Percentiles rank a stretch among this genome's conserved stretches.
Conservation (phyloP, 2,888 invertebrate species). For the Teleiodes luculella region DNA sequence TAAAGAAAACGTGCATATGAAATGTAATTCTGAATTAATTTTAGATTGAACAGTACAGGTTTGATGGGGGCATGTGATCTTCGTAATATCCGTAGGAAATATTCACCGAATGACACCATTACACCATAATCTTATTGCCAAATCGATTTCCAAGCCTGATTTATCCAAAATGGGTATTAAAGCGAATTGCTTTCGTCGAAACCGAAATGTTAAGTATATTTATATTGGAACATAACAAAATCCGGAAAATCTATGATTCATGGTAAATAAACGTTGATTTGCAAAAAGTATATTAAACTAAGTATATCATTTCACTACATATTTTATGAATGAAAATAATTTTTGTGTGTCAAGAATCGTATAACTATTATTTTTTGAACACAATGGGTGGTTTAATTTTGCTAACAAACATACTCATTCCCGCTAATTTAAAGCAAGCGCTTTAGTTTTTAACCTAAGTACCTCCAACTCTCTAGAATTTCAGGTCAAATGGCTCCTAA, state of each 20-base stretch:
- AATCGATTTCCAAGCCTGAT: constrained; percentile 3
- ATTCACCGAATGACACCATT: neutral
- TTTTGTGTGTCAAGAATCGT: too few relatives aligned
- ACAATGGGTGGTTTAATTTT: too few relatives aligned
- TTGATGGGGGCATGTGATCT: neutral
- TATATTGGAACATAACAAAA: neutral
- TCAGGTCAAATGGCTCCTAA: neutral
- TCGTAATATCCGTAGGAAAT: neutral
- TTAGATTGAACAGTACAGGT: neutral
- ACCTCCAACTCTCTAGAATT: neutral
- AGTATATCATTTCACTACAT: too few relatives aligned
- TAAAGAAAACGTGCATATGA: neutral
- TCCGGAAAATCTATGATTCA: neutral
- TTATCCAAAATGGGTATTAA: constrained; percentile 1
- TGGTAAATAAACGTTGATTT: too few relatives aligned
- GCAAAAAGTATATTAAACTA: too few relatives aligned
- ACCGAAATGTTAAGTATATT: neutral
- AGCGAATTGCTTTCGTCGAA: neutral
- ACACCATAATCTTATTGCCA: neutral
- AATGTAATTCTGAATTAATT: neutral
- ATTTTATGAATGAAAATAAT: too few relatives aligned
- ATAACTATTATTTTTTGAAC: too few relatives aligned
- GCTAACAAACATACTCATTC: too few relatives aligned
- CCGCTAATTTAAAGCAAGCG: too few relatives aligned
- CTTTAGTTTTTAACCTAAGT: too few relatives aligned